Base-by-base conservation (phyloP, 1,140 invertebrate genomes). In the Diploscapter pachys region DNA sequence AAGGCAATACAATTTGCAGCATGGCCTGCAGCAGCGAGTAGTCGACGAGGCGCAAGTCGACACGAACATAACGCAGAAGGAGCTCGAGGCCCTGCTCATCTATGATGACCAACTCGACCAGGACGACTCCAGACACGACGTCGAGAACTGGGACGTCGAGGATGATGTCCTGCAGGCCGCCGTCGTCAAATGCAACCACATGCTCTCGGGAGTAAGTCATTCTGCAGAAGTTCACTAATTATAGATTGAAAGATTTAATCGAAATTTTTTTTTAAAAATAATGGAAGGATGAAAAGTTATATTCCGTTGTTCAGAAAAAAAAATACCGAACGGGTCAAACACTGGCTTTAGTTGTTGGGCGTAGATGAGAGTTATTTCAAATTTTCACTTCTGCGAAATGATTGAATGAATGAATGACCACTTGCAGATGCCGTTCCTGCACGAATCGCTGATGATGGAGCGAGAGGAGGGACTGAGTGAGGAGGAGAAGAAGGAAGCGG, bases 1-100 rank as follows among this genome's bases (percentile, higher is more conserved):
- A 5, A 48, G 57, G 78, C 50, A 9, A 54, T n/a, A 75, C 11
- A 71, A 8, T 76, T 80, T 75, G 11, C 69, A 71, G 57, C 50
- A 61, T 9, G 62, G 31, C 31, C 31, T 31, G 31, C 71, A 72
- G 11, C 71, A 98, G 87, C 89, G 96, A 49, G 94, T 99, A 3
- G 93, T 99, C 0, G 96, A 99, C 88, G 95, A 99, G 86, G 92
- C 95, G 80, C 96, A 98, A 87, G 94, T 96, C 0, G 94, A 98
- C 83, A 93, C 94, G 9, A 93, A 96, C 85, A 89, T 98, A 4
- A 94, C 93, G 0, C 91, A 93, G 82, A 95, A 94, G 87, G 95
- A 98, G 83, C 92, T 98, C 9, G 95, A 93, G 55, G 94, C 93
- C 78, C 89, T 99, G 3, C 92, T 95, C 77, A 93, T 92, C 86